Base-by-base conservation (phyloP, 2,797 vertebrate species). In the Mycteria americana region DNA sequence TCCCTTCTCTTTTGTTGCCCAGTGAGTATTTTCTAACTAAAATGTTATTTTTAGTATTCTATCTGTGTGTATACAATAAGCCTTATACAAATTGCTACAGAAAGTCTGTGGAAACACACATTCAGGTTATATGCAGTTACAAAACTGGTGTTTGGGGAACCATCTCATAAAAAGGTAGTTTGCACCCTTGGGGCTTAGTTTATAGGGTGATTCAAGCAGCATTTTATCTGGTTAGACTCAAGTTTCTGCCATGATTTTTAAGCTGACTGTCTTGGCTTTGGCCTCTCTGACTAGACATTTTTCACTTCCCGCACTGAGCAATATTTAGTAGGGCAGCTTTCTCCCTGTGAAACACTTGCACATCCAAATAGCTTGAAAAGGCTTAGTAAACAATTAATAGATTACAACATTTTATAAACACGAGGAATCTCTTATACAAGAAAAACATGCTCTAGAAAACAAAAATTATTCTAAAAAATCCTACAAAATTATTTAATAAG, bases 141-240 rank as follows among this genome's bases (percentile, higher is more conserved):
- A 64, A 74, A 92, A 92, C 11, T 59, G 37, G 43, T 78, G 57
- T 91, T 88, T 86, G 64, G 85, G 93, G 92, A 96, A 67, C 82
- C 46, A 92, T 89, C 53, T 84, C 76, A 78, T 88, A 89, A 88
- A 93, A 92, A 72, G 35, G 57, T 35, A 88, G 85, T 75, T 85
- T 50, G 28, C 23, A 69, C 54, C 50, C 46, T 68, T 81, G 72
- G 65, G 89, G 33, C 10, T 80, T 73, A 43, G 19, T 88, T 94
- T 93, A 78, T 84, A 54, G 62, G 19, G 18, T 4, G 14, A 89
- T 94, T 35, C 46, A 92, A 83, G 65, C 37, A 85, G 51, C n/a
- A 89, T 87, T 96, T 97, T 86, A 41, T 83, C 50, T 41, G 57
- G 70, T 75, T 92, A 72, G 33, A 85, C 77, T 79, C n/a, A 83